These are phyloP conservation scores for Buteo buteo DNA, from an alignment of 2,113 vertebrate genomes.

Conservation along the genomic window DNA sequence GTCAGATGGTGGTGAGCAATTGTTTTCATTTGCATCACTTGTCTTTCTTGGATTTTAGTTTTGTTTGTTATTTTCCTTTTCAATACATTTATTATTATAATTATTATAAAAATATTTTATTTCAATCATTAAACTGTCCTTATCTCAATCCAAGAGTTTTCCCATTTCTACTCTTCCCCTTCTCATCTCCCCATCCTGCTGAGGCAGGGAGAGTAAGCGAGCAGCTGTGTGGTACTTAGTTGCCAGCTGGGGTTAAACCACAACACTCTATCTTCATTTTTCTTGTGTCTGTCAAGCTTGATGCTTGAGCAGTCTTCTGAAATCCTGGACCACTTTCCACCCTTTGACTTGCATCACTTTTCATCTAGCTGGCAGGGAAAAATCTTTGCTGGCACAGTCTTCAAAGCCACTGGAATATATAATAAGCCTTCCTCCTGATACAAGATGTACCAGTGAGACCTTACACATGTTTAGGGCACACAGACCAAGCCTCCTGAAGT, in stretches of 20 bases:
- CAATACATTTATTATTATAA: not conserved
- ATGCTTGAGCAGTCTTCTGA: not conserved
- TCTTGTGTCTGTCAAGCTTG: not conserved
- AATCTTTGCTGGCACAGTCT: not conserved
- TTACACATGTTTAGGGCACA: not conserved
- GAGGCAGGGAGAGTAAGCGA: not conserved
- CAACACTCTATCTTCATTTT: not conserved
- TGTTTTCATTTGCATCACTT: not conserved
- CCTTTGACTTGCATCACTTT: not conserved
- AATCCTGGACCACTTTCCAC: not conserved
- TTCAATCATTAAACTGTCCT: not conserved
- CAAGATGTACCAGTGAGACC: not conserved
- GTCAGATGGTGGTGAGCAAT: not conserved
- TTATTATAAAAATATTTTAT: not conserved
- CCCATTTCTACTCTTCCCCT: not conserved
- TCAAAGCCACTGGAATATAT: not conserved
- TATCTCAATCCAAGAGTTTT: not conserved
- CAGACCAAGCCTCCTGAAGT: not conserved
- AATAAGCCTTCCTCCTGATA: not conserved
- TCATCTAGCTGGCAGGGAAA: not conserved
- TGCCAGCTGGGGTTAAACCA: not conserved
- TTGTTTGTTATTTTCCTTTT: not conserved
- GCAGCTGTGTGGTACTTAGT: not conserved
- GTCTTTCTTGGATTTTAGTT: not conserved
- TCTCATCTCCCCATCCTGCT: not conserved